These are phyloP conservation scores for Agelaius phoeniceus DNA, from an alignment of 2,113 vertebrate genomes.

Conservation along the genomic window DNA sequence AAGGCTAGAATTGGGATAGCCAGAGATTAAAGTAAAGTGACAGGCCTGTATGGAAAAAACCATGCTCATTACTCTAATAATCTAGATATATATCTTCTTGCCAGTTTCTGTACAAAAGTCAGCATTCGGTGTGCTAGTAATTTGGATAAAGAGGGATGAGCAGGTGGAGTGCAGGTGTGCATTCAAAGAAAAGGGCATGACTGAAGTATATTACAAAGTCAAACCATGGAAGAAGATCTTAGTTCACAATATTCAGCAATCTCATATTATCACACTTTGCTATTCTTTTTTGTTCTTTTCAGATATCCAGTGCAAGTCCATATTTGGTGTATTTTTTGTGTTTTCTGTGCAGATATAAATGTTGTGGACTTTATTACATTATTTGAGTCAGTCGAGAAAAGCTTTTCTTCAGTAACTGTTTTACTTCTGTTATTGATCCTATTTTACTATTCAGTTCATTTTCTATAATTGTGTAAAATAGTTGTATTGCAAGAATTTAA, in stretches of 20 bases:
- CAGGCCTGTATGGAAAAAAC: neutral
- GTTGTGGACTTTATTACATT: neutral
- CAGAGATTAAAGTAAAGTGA: neutral
- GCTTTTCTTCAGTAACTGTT: constrained; percentile 28
- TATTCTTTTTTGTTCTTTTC: neutral
- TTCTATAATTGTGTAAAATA: constrained; percentile 34
- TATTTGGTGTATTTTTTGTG: neutral
- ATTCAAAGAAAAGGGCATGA: neutral
- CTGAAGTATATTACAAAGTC: neutral
- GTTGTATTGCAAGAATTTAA: constrained; percentile 21
- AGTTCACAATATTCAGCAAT: neutral
- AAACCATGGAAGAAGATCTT: neutral
- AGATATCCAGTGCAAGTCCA: neutral
- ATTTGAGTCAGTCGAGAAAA: constrained; percentile 4
- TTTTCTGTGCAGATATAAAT: neutral
- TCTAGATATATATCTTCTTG: neutral
- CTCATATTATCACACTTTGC: neutral
- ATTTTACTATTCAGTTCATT: constrained; percentile 43
- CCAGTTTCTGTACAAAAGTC: neutral
- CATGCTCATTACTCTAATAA: neutral
- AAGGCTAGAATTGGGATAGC: neutral
- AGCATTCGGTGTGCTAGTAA: neutral
- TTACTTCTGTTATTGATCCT: constrained; percentile 21
- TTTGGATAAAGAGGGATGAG: neutral
- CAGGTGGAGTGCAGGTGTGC: neutral